Evolutionary conservation across 2,888 invertebrate genomes (phyloP).

Genomic region (Tetragnatha montana): DNA sequence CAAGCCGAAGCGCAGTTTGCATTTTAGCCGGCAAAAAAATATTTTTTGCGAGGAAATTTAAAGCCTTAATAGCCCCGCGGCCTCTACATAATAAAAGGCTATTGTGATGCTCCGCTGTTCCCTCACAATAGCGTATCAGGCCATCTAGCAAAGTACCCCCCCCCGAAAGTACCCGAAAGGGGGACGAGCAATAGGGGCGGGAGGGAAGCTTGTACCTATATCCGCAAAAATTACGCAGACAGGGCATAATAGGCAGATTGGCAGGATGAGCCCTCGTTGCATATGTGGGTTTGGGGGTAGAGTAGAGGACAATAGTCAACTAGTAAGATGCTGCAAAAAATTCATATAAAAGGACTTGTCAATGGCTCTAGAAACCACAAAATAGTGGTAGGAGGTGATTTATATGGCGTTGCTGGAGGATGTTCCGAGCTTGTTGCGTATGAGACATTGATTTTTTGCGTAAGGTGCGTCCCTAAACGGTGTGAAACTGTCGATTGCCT

Average conservation of each 20-base stretch:
- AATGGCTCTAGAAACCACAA: conserved; percentile 28
- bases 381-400: neutral
- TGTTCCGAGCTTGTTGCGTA: neutral
- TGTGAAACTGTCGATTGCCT: neutral
- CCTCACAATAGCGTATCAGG: conserved; percentile 15
- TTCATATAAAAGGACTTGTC: conserved; percentile 6
- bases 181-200: neutral
- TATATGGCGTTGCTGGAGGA: neutral
- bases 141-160: conserved; percentile 20
- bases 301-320: conserved; percentile 31
- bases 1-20: neutral
- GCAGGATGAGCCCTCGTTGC: neutral
- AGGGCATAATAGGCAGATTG: conserved; percentile 39
- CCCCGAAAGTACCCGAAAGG: neutral
- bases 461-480: neutral
- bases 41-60: neutral
- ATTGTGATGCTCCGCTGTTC: conserved; percentile 1
- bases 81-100: conserved; percentile 39
- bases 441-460: neutral
- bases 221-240: conserved; percentile 38
- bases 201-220: conserved; percentile 6
- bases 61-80: conserved; percentile 14
- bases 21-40: neutral
- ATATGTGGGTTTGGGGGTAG: neutral
- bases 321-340: conserved; percentile 39